A percentile compares a stretch with the other conserved stretches of the same genome.
Conservation (phyloP, 2,888 invertebrate genomes). For the Hirtodrosophila trivittata region DNA sequence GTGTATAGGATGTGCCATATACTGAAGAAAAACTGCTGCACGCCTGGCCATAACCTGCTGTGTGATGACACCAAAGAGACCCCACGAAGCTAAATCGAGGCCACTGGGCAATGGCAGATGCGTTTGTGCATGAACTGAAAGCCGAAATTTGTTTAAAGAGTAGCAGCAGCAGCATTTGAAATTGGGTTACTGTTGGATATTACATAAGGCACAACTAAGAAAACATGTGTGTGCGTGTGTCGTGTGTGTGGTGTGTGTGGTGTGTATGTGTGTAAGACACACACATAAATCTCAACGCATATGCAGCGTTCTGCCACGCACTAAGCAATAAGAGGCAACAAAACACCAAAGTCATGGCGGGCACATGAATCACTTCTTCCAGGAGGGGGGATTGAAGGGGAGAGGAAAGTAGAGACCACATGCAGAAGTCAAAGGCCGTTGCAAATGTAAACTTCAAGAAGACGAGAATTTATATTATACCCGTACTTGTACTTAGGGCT, state of each 20-base stretch:
- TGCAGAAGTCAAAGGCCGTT: slow-evolving; percentile 46
- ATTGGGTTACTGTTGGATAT: slow-evolving; percentile 68
- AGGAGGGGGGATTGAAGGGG: no score
- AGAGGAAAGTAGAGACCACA: no score
- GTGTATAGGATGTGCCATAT: slow-evolving; percentile 13
- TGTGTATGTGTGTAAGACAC: slow-evolving; percentile 18
- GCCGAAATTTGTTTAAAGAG: slow-evolving; percentile 70
- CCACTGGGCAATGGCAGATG: slow-evolving; percentile 18
- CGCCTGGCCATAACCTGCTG: slow-evolving; percentile 32
- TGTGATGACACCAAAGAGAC: slow-evolving; percentile 28
- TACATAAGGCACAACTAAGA: slow-evolving; percentile 49
- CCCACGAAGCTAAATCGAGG: slow-evolving; percentile 34
- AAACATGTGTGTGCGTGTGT: slow-evolving; percentile 37
- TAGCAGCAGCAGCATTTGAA: slow-evolving; percentile 51
- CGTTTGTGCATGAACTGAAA: slow-evolving; percentile 31
- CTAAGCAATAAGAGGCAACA: slow-evolving; percentile 33
- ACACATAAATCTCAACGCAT: slow-evolving; percentile 62
- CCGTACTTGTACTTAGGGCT: no score
- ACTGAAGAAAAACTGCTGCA: slow-evolving; percentile 21
- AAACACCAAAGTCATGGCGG: slow-evolving; percentile 39
- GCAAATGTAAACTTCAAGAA: slow-evolving; percentile 51
- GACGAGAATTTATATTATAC: slow-evolving; percentile 30
- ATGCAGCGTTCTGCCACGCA: slow-evolving; percentile 57
- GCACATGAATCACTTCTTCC: slow-evolving; percentile 47
- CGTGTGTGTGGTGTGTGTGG: slow-evolving; percentile 4